A percentile compares a stretch with the other conserved stretches of the same genome.
Conservation (phyloP, 2,888 invertebrate species). For the Hydraecia micacea region DNA sequence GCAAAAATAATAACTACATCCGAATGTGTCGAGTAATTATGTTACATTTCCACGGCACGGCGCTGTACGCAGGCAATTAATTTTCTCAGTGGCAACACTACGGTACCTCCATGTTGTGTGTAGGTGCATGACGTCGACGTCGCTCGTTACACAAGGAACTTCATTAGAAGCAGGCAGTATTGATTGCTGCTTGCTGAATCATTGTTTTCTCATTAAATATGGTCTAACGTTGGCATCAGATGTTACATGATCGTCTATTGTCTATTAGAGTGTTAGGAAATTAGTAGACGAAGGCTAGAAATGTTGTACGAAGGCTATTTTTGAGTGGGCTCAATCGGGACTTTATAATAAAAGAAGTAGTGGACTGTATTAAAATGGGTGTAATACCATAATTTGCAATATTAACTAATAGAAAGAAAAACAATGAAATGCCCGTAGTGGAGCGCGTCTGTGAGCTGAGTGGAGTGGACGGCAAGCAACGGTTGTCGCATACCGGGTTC, state of each 20-base stretch:
- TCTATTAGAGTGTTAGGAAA: not conserved
- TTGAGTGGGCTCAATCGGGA: too few relatives aligned
- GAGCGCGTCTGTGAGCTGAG: too few relatives aligned
- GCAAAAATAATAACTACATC: slow-evolving; percentile 18
- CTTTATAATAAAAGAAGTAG: too few relatives aligned
- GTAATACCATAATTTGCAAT: too few relatives aligned
- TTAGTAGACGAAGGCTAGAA: not conserved
- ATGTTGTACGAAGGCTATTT: not conserved
- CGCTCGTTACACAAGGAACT: slow-evolving; percentile 56
- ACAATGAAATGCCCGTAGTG: too few relatives aligned
- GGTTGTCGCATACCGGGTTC: too few relatives aligned
- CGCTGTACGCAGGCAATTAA: slow-evolving; percentile 45
- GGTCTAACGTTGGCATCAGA: slow-evolving; percentile 40
- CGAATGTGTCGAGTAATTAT: slow-evolving; percentile 23
- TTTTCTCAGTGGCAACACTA: slow-evolving; percentile 47
- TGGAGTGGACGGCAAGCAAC: too few relatives aligned
- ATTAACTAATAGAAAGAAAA: too few relatives aligned
- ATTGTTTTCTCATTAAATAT: slow-evolving; percentile 54
- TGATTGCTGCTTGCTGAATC: slow-evolving; percentile 55
- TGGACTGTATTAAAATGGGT: too few relatives aligned
- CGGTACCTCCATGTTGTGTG: slow-evolving; percentile 33
- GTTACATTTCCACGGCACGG: slow-evolving; percentile 15
- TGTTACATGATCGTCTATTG: not conserved
- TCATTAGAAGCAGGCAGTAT: slow-evolving; percentile 49
- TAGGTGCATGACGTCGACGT: slow-evolving; percentile 41